Conservation (phyloP, 2,888 invertebrate species). For the Pristionchus mayeri region DNA sequence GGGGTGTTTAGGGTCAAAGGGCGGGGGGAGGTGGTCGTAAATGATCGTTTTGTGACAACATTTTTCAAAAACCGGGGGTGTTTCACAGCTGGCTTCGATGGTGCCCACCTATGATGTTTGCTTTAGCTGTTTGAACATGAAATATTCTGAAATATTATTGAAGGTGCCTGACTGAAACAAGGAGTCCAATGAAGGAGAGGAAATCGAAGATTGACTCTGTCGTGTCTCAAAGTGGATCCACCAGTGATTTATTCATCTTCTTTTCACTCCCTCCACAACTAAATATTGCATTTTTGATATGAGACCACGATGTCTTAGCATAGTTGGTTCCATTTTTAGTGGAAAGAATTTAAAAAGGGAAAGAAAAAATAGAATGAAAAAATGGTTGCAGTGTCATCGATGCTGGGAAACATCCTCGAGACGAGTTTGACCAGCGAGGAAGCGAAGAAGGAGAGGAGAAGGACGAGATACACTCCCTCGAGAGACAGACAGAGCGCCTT, state of each 20-base stretch:
- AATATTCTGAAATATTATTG: too few relatives aligned
- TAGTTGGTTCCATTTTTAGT: too few relatives aligned
- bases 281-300: too few relatives aligned
- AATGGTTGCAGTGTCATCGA: neutral
- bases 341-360: too few relatives aligned
- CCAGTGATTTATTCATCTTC: neutral
- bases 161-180: neutral
- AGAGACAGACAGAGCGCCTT: neutral
- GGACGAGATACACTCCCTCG: neutral
- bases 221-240: neutral
- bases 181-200: neutral
- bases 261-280: neutral
- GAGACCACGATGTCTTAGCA: too few relatives aligned
- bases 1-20: too few relatives aligned
- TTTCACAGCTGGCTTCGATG: too few relatives aligned
- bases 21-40: too few relatives aligned
- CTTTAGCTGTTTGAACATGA: too few relatives aligned
- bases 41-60: too few relatives aligned
- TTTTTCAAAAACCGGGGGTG: too few relatives aligned
- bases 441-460: neutral
- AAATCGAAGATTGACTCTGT: neutral
- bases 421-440: neutral
- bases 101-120: too few relatives aligned
- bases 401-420: neutral
- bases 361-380: neutral